A percentile compares a stretch with the other conserved stretches of the same genome.
phyloP scores from a whole-genome alignment of 1,140 invertebrate species.

The Drosophila triauraria region DNA sequence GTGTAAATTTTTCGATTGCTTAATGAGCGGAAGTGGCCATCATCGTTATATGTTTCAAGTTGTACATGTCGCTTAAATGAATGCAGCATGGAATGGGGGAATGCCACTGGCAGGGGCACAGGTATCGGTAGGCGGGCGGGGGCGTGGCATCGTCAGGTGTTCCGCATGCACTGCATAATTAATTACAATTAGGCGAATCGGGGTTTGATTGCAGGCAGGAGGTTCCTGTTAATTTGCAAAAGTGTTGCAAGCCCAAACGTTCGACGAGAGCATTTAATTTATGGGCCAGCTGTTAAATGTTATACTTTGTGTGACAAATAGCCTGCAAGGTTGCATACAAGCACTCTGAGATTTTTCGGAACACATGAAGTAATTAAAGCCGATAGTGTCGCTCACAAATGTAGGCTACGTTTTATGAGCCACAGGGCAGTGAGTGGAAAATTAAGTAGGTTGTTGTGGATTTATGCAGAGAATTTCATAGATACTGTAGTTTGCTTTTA shows the following conservation, averaged over 20 bases:
- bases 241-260: slow-evolving; percentile 66
- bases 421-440: not conserved
- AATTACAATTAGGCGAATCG: slow-evolving; percentile 73
- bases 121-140: slow-evolving; percentile 12
- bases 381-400: slow-evolving; percentile 7
- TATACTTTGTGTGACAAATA: slow-evolving; percentile 78
- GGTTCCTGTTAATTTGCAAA: slow-evolving; percentile 76
- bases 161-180: slow-evolving; percentile 64
- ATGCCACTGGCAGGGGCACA: not conserved
- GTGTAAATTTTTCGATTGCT: slow-evolving; percentile 84
- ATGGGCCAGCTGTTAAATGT: slow-evolving; percentile 77
- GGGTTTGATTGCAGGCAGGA: slow-evolving; percentile 39
- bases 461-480: not conserved
- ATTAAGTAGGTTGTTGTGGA: not conserved
- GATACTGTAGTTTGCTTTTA: not conserved
- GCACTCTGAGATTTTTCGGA: slow-evolving; percentile 62
- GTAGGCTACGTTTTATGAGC: slow-evolving; percentile 27
- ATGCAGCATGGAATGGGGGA: slow-evolving; percentile 22
- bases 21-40: slow-evolving; percentile 84
- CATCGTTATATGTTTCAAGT: slow-evolving; percentile 73
- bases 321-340: slow-evolving; percentile 63
- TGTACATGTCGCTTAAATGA: slow-evolving; percentile 74
- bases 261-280: slow-evolving; percentile 64
- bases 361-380: slow-evolving; percentile 60
- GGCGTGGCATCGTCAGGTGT: slow-evolving; percentile 65